Percentiles rank a stretch among this genome's conserved stretches.
Conservation (phyloP, 2,888 invertebrate genomes). For the Ashinkailepas kermadecensis region DNA sequence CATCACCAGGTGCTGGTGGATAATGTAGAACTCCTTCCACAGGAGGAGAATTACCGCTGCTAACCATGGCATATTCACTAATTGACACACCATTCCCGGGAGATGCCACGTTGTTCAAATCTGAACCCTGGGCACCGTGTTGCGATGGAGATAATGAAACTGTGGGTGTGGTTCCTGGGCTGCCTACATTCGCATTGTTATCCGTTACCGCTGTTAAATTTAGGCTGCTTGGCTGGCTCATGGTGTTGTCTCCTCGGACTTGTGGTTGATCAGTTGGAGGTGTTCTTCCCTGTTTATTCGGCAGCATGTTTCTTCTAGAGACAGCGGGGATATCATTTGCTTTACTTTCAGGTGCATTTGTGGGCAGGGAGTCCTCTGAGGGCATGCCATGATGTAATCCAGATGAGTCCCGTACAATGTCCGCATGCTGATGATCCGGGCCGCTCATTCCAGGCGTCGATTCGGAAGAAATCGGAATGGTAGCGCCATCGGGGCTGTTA, state of each 20-base stretch:
- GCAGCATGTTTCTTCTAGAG: background rate
- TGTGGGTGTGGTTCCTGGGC: too few relatives aligned
- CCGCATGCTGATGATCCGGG: background rate
- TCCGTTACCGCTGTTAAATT: background rate
- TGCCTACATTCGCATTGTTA: too few relatives aligned
- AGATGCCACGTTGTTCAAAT: too few relatives aligned
- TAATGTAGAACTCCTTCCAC: background rate
- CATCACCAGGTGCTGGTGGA: background rate
- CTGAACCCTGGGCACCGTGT: too few relatives aligned
- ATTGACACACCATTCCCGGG: background rate
- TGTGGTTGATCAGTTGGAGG: too few relatives aligned
- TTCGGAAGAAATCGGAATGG: background rate
- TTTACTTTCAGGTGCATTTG: background rate
- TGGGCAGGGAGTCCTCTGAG: background rate
- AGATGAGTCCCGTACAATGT: too few relatives aligned
- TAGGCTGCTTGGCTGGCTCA: too few relatives aligned
- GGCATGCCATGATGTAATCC: too few relatives aligned
- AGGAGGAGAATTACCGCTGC: background rate
- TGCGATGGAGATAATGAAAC: too few relatives aligned
- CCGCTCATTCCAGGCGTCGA: background rate
- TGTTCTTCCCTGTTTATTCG: too few relatives aligned
- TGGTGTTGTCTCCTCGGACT: too few relatives aligned
- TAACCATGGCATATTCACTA: background rate
- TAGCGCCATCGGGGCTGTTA: background rate
- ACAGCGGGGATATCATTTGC: background rate